Base-by-base conservation (phyloP, 2,113 vertebrate species). In the Elephantulus edwardii region DNA sequence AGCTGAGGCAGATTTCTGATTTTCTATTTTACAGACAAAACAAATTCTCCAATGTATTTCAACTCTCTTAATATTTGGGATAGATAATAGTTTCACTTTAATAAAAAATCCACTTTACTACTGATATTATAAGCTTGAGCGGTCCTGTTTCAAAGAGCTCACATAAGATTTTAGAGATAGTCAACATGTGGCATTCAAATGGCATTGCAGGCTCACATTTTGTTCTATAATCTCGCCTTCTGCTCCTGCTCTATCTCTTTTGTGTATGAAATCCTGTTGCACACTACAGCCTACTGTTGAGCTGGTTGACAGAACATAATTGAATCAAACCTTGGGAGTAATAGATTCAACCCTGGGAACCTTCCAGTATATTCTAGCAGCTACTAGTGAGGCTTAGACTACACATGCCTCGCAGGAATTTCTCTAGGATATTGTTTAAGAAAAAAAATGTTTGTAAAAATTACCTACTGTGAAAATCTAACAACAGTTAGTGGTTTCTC, bases 361-460 rank as follows among this genome's bases (percentile, higher is more conserved):
- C n/a, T 83, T 81, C 52, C 9, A 42, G 62, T 56, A 42, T 42
- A 28, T 22, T 91, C 91, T 82, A 1, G 42, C 90, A 70, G 80
- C 72, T 93, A 50, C 64, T 82, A 33, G 74, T 5, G 2, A 17
- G 95, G 22, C 88, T 92, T 74, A 26, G 83, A 78, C n/a, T 52
- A 5, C 40, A 93, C 94, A 77, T 91, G 83, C 81, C 60, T 90
- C 77, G 50, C 8, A 92, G 46, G 93, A 52, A 94, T 93, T 96
- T 88, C 83, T 78, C 42, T 10, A 58, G 82, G 91, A 94, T 89
- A 87, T 20, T 88, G 75, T 38, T 97, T 95, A 78, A 91, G 86
- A 95, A 95, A 75, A 84, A 79, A 97, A 96, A 83, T 56, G 86
- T 92, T 83, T 68, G 86, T 90, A 94, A 95, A 96, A 96, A 64